Conservation (phyloP, 2,888 invertebrate species). For the Eueremaeus valkanovi region DNA sequence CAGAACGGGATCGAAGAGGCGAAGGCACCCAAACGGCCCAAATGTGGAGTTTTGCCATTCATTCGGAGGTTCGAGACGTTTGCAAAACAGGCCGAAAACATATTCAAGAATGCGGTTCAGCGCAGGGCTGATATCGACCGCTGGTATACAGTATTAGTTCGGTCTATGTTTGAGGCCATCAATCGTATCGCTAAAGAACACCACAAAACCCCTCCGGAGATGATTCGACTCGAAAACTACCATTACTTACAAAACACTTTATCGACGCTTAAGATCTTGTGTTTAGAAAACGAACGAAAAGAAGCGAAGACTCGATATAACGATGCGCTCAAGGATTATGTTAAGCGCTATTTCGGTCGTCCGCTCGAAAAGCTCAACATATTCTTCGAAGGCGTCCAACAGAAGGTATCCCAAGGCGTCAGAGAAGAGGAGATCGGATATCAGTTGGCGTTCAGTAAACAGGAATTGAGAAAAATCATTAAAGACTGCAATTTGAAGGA, state of each 20-base stretch:
- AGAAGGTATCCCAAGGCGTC: conserved; percentile 85
- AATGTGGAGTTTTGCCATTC: conserved; percentile 84
- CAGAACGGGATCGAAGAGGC: conserved; percentile 65
- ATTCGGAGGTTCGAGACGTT: conserved; percentile 86
- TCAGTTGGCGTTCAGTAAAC: conserved; percentile 94
- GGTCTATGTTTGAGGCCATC: conserved; percentile 77
- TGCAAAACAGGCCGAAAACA: conserved; percentile 76
- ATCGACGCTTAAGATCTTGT: conserved; percentile 81
- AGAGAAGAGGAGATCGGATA: conserved; percentile 96
- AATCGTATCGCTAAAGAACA: conserved; percentile 72
- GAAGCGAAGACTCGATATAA: conserved; percentile 85
- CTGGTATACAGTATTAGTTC: conserved; percentile 77
- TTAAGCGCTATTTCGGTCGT: conserved; percentile 88
- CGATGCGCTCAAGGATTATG: conserved; percentile 84
- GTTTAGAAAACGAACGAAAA: conserved; percentile 78
- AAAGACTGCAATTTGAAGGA: conserved; percentile 87
- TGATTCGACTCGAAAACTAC: conserved; percentile 92
- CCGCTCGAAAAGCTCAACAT: conserved; percentile 87
- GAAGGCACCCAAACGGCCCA: conserved; percentile 67
- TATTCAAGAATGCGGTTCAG: conserved; percentile 73
- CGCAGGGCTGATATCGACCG: conserved; percentile 85
- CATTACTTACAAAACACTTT: conserved; percentile 84
- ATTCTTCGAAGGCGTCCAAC: conserved; percentile 95
- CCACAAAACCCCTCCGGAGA: conserved; percentile 85
- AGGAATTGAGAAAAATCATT: conserved; percentile 89